Evolutionary conservation across 1,140 invertebrate species (phyloP), one percentile per base, ranked within the genome.

Genomic region (Drosophila miranda): DNA sequence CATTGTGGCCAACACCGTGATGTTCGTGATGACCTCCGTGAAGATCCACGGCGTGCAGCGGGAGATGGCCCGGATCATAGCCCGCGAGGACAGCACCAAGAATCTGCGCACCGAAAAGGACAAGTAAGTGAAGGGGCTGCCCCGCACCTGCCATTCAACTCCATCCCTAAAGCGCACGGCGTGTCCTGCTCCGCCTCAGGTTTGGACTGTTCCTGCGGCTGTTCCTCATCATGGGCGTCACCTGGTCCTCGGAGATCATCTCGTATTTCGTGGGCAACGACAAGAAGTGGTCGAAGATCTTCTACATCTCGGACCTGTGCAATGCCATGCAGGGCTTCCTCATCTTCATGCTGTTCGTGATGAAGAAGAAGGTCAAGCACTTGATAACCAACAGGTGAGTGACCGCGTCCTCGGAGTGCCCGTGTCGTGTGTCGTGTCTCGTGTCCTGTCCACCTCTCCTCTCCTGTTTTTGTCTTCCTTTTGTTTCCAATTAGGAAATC

Each of bases 211-310:
- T 95, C 68, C 62, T 95, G 46, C 95, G 95, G 66, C 88, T 96
- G 5, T 94, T 95, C 57, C 92, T 95, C 19, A 94, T 95, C 0
- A 95, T 95, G 95, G 95, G 95, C 5, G 93, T 95, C 1, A 95
- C 93, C 56, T 96, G 95, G 95, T 92, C 93, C 2, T 93, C 93
- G 90, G 95, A 96, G 81, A 92, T 95, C 42, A 83, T 95, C 19
- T 95, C 95, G 0, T 95, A 92, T 91, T 75, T 92, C 44, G 89
- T 92, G 14, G 89, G 66, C 51, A 59, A 6, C 76, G 79, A 73
- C 75, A 90, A 54, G 73, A 89, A 49, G 34, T 90, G n/a, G 88
- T 88, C 67, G 6, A 89, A 88, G 60, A 64, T 93, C n/a, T 94
- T 93, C 90, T 93, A 93, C 63, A 60, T 91, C 11, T 92, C 92